phyloP scores from a whole-genome alignment of 2,888 invertebrate species.

The Polydrusus cervinus region DNA sequence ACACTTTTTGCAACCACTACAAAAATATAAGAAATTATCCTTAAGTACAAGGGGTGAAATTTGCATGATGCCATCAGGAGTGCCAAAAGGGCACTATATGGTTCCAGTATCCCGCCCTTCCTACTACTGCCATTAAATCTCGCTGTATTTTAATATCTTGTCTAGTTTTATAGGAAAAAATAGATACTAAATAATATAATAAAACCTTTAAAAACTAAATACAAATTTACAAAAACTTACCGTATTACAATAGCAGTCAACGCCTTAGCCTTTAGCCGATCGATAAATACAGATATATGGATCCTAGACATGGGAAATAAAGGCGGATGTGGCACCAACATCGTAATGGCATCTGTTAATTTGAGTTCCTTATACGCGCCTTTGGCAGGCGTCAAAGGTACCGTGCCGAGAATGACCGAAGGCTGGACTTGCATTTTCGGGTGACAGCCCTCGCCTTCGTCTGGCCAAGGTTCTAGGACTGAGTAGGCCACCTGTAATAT shows the following conservation, averaged over 20 bases:
- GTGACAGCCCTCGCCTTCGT: constrained; percentile 80
- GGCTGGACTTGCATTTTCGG: constrained; percentile 82
- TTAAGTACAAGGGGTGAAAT: no score
- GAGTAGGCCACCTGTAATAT: constrained; percentile 82
- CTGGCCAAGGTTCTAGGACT: constrained; percentile 86
- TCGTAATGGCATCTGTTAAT: constrained; percentile 87
- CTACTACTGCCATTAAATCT: no score
- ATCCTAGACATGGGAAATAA: constrained; percentile 92
- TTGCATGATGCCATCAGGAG: no score
- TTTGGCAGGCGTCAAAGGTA: constrained; percentile 84
- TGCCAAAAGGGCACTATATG: no score
- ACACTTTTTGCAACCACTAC: no score
- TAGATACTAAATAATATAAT: not conserved
- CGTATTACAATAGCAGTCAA: constrained; percentile 88
- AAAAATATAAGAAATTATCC: no score
- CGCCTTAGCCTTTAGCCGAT: constrained; percentile 79
- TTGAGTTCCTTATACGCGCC: constrained; percentile 89
- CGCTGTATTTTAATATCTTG: no score
- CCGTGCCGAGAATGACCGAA: constrained; percentile 74
- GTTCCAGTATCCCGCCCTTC: no score
- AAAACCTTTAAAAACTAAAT: not conserved
- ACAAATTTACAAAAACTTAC: constrained; percentile 74
- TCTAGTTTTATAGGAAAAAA: no score
- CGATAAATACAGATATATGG: constrained; percentile 92
- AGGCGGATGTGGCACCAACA: constrained; percentile 90